phyloP scores from a whole-genome alignment of 2,797 vertebrate species.

The Anas georgica region DNA sequence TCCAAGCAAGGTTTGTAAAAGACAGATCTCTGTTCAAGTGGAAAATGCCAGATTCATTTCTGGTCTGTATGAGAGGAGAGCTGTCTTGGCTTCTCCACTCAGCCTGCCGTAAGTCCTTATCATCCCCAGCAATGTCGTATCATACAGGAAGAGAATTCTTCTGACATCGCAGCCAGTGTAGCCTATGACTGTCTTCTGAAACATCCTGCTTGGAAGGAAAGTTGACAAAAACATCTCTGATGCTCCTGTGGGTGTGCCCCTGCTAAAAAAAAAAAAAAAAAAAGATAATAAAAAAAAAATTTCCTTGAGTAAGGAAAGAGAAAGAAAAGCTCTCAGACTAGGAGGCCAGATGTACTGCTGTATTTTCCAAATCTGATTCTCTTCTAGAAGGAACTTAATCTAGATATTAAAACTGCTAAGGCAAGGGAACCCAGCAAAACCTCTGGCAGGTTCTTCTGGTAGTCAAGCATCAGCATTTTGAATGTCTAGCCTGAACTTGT shows the following conservation, averaged over 20 bases:
- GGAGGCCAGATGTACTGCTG: not conserved
- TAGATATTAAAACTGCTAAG: not conserved
- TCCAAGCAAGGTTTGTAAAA: not conserved
- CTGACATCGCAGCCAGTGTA: not conserved
- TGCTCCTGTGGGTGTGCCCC: not conserved
- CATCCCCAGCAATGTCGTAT: not conserved
- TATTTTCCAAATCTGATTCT: not conserved
- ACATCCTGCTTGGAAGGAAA: not conserved
- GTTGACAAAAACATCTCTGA: not conserved
- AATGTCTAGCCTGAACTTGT: constrained; percentile 26
- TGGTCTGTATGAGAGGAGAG: not conserved
- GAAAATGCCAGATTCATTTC: not conserved
- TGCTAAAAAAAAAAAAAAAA: not conserved
- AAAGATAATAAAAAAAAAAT: not conserved
- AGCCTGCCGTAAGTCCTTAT: not conserved
- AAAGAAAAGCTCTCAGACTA: not conserved
- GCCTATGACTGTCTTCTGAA: not conserved
- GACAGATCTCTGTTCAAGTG: not conserved
- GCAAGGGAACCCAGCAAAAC: not conserved
- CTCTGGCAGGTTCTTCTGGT: not conserved
- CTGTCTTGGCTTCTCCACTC: not conserved
- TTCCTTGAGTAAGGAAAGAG: not conserved
- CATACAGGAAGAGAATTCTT: not conserved
- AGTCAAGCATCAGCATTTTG: not conserved
- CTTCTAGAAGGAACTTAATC: not conserved